Evolutionary conservation across 2,888 invertebrate species (phyloP).

Genomic region (Sicus ferrugineus): DNA sequence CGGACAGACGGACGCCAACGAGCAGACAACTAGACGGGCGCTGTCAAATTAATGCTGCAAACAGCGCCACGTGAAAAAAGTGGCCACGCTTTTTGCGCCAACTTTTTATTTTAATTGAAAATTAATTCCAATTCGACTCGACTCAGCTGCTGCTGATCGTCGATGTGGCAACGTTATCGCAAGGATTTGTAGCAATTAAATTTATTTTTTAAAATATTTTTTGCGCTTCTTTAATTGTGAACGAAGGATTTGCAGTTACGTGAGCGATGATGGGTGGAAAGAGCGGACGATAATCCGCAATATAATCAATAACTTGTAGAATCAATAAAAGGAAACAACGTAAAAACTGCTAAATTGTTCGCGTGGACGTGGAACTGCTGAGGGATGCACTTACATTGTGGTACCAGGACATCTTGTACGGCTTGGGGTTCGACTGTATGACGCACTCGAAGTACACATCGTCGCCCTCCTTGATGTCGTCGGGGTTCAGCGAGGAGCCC

Average conservation of each 20-base stretch:
- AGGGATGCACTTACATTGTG: constrained; percentile 77
- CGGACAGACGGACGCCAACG: constrained; percentile 13
- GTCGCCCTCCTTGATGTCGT: constrained; percentile 88
- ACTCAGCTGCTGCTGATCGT: too few species aligned
- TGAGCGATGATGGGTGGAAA: too few species aligned
- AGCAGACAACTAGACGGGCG: constrained; percentile 27
- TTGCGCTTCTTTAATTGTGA: too few species aligned
- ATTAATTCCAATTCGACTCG: neutral
- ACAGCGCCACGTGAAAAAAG: neutral
- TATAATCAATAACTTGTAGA: too few species aligned
- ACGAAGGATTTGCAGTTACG: too few species aligned
- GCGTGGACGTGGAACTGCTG: too few species aligned
- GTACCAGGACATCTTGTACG: constrained; percentile 85
- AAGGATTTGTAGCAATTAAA: too few species aligned
- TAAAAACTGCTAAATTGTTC: too few species aligned
- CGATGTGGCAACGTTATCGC: too few species aligned
- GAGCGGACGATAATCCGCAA: too few species aligned
- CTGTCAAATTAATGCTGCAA: constrained; percentile 31
- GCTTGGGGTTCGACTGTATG: constrained; percentile 84
- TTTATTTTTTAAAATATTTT: too few species aligned
- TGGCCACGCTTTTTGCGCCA: neutral
- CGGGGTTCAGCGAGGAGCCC: constrained; percentile 84
- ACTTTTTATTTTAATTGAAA: neutral
- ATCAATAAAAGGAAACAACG: too few species aligned
- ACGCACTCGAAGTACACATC: constrained; percentile 90